Evolutionary conservation across 1,140 invertebrate species (phyloP), one percentile per base, ranked within the genome.

Genomic region (Drosophila navojoa): DNA sequence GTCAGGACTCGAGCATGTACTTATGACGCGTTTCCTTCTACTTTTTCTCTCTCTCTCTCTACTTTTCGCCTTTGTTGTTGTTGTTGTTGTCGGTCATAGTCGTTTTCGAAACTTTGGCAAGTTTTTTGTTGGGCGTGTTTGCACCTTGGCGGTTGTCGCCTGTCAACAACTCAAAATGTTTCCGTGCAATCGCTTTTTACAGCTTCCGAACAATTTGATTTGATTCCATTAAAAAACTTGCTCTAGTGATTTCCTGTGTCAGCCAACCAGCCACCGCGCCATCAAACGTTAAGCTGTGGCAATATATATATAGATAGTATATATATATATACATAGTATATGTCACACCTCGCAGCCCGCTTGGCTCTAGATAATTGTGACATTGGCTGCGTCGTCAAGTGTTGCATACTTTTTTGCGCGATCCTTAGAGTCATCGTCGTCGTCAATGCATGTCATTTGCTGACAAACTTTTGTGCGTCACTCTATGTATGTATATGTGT

Each of bases 181-280:
- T 90, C 80, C 89, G 85, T 81, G 85, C 86, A 91, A 91, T 91
- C 82, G 82, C 75, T 81, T 91, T 91, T 91, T 91, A 87, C 76
- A 91, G 90, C 82, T 91, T 91, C 90, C 90, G 76, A 91, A 91
- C 90, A 91, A 91, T 91, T 91, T 91, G 90, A 91, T 91, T 91
- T 91, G 86, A 91, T 91, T 90, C 90, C 85, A 85, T 81, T 82
- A 87, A 87, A 87, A 90, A 90, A 90, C 81, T 90, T 90, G 53
- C 81, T 81, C 81, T 79, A 86, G 81, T 90, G 87, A 90, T 90
- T 90, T 90, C 78, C 70, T 52, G 61, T 32, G 52, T 19, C 54
- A 49, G 50, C 57, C 61, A 66, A 49, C 54, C 60, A 61, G 42
- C 58, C 49, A 47, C 76, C 60, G 64, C 9, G n/a, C n/a, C 42